Base-by-base conservation (phyloP, 2,113 vertebrate genomes). In the Zosterops japonicus region DNA sequence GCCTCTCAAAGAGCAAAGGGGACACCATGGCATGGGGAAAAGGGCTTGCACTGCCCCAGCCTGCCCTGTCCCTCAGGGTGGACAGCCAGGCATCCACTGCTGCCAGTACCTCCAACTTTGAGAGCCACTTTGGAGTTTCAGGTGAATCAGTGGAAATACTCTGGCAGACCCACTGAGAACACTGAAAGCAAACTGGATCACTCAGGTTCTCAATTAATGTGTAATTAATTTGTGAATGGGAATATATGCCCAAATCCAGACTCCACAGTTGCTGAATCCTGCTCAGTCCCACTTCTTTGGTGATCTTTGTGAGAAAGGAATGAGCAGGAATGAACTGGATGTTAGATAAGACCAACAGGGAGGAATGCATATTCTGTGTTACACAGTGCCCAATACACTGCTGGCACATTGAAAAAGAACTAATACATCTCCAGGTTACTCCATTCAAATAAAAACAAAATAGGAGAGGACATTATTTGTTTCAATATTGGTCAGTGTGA, bases 191-290 rank as follows among this genome's bases (percentile, higher is more conserved):
- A 87, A 67, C 33, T 68, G 53, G 5, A 10, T 64, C 28, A 21
- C 49, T 44, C 4, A 7, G 33, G 15, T 10, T 80, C 61, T 76
- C 53, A 64, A 0, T 42, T 36, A 46, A 92, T 53, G 23, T 0
- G 2, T 29, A 31, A 33, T 21, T 46, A 29, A 22, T 1, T 2
- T 4, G 17, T 42, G 61, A 79, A 65, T 0, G 1, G 24, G 33
- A 50, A 22, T 7, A 3, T 12, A 20, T 3, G 2, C 50, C 29
- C 44, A 59, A 70, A 13, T 39, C 25, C 57, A 24, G 49, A 65
- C 29, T 19, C 55, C 28, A 12, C 27, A 80, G 79, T 46, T 94
- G 71, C 80, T 59, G 39, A 72, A 59, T 65, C 36, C 82, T 60
- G 68, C 31, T 65, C 46, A 46, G 81, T 52, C 46, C 44, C 39